These are phyloP conservation scores for Patiria miniata DNA, from an alignment of 35 echinoderm and acorn worm species.

Conservation along the genomic window DNA sequence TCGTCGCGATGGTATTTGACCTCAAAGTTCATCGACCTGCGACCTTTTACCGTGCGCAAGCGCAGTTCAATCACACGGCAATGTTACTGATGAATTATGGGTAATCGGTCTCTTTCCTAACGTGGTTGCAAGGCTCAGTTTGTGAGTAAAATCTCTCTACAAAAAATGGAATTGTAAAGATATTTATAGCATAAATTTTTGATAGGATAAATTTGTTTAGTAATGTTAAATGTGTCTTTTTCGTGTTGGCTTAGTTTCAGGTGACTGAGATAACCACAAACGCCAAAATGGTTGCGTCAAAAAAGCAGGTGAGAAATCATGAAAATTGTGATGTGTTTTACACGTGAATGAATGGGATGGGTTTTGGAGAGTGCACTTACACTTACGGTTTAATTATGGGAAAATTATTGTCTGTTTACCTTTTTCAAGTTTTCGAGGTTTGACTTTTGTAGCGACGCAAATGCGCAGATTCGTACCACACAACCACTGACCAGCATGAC, in stretches of 20 bases:
- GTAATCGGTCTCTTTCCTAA: conserved; percentile 34
- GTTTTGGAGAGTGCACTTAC: no score
- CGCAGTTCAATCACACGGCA: neutral
- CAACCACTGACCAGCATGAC: no score
- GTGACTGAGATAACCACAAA: conserved; percentile 28
- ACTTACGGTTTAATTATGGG: no score
- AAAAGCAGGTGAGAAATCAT: conserved; percentile 80
- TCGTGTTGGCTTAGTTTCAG: conserved; percentile 32
- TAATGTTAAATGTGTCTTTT: neutral
- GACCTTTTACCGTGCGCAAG: neutral
- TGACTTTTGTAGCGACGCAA: no score
- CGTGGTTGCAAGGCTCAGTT: neutral
- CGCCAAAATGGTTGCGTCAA: conserved; percentile 94
- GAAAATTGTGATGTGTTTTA: no score
- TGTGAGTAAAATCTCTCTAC: neutral
- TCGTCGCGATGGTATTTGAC: conserved; percentile 30
- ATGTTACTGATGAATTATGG: conserved; percentile 3
- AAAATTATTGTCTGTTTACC: no score
- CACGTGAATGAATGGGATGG: no score
- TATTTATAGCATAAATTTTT: neutral
- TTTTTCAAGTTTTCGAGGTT: no score
- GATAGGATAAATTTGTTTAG: neutral
- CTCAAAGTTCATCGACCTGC: neutral
- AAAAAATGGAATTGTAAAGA: neutral
- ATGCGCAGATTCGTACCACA: no score